These are phyloP conservation scores for Leptosomus discolor DNA, from an alignment of 2,113 vertebrate genomes.

Conservation along the genomic window DNA sequence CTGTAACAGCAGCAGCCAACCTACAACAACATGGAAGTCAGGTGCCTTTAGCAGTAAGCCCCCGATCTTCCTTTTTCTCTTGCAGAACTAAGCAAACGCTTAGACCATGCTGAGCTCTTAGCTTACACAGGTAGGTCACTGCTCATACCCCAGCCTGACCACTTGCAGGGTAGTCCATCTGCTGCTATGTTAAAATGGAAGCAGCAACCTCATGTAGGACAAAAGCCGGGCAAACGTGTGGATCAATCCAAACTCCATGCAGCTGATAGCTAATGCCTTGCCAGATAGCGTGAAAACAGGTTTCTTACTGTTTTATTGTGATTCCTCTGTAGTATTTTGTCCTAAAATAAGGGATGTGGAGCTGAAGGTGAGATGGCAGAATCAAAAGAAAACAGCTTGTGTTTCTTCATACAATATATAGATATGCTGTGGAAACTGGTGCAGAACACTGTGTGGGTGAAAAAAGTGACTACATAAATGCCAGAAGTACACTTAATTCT, in stretches of 20 bases:
- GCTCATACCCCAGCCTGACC: background rate
- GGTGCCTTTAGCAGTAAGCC: background rate
- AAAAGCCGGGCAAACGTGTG: background rate
- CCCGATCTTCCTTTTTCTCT: background rate
- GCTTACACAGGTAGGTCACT: background rate
- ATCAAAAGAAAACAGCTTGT: background rate
- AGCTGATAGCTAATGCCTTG: background rate
- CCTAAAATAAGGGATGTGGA: background rate
- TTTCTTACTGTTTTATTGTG: background rate
- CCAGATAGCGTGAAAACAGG: background rate
- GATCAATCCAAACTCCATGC: background rate
- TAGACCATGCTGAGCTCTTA: fast-evolving
- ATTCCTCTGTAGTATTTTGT: background rate
- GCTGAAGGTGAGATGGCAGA: background rate
- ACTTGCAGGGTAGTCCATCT: background rate
- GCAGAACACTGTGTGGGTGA: background rate
- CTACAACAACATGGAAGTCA: background rate
- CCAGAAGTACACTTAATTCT: background rate
- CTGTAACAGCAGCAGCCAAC: background rate
- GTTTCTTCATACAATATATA: background rate
- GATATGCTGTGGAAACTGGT: background rate
- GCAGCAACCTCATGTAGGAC: background rate
- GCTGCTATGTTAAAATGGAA: background rate
- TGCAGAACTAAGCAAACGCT: background rate
- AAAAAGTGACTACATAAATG: background rate